Conservation (phyloP, 2,113 vertebrate species). For the Aptenodytes patagonicus region DNA sequence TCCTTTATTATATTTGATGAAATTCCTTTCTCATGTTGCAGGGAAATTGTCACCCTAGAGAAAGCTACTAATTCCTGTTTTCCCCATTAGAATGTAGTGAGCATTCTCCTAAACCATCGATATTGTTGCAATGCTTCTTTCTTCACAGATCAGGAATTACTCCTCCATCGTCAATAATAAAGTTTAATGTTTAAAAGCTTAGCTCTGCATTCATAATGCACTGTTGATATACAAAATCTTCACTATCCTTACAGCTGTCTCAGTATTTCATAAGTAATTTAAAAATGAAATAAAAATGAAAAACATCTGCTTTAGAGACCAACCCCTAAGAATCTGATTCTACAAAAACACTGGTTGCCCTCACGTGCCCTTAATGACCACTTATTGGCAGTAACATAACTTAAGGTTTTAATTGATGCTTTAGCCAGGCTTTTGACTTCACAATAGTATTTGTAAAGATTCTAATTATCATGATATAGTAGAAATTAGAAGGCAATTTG, state of each 20-base stretch:
- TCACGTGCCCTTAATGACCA: constrained; percentile 43
- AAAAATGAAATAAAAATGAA: constrained; percentile 15
- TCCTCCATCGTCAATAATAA: neutral
- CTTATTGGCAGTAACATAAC: constrained; percentile 55
- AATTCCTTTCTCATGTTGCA: neutral
- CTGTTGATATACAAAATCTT: neutral
- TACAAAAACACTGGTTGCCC: neutral
- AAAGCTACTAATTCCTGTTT: neutral
- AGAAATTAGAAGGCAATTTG: constrained; percentile 54
- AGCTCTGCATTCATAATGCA: neutral
- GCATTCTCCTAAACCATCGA: neutral
- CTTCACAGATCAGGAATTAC: neutral
- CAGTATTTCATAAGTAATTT: neutral
- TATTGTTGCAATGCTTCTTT: neutral
- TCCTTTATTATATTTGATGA: neutral
- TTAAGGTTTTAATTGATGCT: constrained; percentile 49
- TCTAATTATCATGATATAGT: constrained; percentile 35
- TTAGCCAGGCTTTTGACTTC: constrained; percentile 36
- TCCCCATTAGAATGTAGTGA: neutral
- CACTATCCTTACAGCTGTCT: neutral
- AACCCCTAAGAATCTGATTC: neutral
- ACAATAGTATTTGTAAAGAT: constrained; percentile 42
- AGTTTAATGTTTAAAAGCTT: neutral
- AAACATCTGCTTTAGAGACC: constrained; percentile 10
- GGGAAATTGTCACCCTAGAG: neutral